Base-by-base conservation (phyloP, 1,140 invertebrate species). In the Drosophila watanabei region DNA sequence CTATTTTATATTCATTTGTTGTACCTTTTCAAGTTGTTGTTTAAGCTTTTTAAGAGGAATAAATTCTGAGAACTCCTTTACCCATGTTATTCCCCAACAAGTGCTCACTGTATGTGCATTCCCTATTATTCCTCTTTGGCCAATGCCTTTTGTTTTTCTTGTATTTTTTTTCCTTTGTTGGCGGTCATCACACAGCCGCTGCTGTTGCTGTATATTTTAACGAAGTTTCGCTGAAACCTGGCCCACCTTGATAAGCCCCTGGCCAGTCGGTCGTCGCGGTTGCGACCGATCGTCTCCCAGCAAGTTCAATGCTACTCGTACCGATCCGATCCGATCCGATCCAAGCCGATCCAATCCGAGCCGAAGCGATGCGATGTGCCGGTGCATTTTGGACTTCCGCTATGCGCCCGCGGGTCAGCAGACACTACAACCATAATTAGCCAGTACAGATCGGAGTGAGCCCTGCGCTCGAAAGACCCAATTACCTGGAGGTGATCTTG, bases 281-380 rank as follows among this genome's bases (percentile, higher is more conserved):
- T 32, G 20, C 48, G 32, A 49, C 45, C 56, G 54, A 66, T 33
- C 79, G 71, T 41, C 61, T 78, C 75, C 20, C 37, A 39, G 54
- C 82, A 90, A 90, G 86, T 90, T 90, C 86, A 90, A 90, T 90
- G 86, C 69, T 83, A 30, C 39, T 37, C 24, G 58, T 71, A 58
- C 61, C 61, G 57, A 59, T 58, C 45, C 60, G 20, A 52, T 51
- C 56, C 57, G 35, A 35, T 61, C 43, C 32, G 45, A 62, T 41
- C 48, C 60, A 28, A 45, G 4, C 33, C 51, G 56, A 58, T 30
- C 52, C 43, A 24, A 58, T 30, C 45, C 33, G 24, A 63, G 35
- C 48, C 62, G 39, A 45, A 4, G 20, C 33, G 13, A n/a, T 28
- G 58, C 28, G 56, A 39, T 62, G 57, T 62, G 57, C 28, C 57